phyloP scores from a whole-genome alignment of 2,888 invertebrate genomes.

The Notodonta ziczac region DNA sequence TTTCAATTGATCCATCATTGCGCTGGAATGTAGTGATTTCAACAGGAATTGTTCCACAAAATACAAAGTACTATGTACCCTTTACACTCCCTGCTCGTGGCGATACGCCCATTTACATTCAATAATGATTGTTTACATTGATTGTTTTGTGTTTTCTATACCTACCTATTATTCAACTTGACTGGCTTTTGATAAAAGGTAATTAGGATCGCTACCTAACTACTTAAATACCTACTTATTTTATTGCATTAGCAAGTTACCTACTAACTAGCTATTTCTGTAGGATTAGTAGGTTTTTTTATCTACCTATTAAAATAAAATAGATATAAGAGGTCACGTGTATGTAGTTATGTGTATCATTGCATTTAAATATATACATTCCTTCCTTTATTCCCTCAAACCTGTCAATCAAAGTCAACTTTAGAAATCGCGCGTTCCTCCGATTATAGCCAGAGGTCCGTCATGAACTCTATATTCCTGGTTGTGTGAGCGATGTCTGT shows the following conservation, averaged over 20 bases:
- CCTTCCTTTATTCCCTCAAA: too few relatives aligned
- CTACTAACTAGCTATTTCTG: too few relatives aligned
- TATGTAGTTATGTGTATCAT: too few relatives aligned
- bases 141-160: neutral
- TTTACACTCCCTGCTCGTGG: neutral
- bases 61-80: slow-evolving; percentile 7
- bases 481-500: slow-evolving; percentile 39
- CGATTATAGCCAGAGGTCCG: neutral
- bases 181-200: too few relatives aligned
- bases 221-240: too few relatives aligned
- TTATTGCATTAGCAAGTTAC: too few relatives aligned
- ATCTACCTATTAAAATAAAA: too few relatives aligned
- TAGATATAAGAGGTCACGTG: too few relatives aligned
- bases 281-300: too few relatives aligned
- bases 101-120: neutral
- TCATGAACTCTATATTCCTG: neutral
- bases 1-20: slow-evolving; percentile 64
- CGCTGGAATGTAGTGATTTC: slow-evolving; percentile 59
- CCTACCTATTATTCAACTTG: too few relatives aligned
- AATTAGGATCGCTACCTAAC: too few relatives aligned
- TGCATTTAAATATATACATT: too few relatives aligned
- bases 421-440: neutral
- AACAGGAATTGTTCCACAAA: slow-evolving; percentile 42
- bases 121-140: neutral
- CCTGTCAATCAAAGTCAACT: neutral